These are phyloP conservation scores for Spisula solida DNA, from an alignment of 2,888 invertebrate genomes.

Conservation along the genomic window DNA sequence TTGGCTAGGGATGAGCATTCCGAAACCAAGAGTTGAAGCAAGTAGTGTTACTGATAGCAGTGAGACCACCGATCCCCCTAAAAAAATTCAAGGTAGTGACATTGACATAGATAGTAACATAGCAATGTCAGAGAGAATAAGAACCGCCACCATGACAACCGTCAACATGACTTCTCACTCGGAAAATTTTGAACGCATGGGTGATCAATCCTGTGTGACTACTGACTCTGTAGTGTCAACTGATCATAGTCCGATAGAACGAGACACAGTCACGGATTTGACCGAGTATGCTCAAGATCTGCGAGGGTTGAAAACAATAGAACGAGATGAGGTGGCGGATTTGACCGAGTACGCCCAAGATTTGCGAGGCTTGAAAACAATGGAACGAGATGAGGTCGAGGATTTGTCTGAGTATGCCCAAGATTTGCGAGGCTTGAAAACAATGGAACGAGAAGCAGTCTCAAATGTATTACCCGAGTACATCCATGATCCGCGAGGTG, in stretches of 20 bases:
- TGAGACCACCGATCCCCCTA: not conserved
- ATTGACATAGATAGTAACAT: not conserved
- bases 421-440: not conserved
- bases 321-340: not conserved
- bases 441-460: no score
- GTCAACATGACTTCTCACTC: not conserved
- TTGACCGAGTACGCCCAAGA: not conserved
- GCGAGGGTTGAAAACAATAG: not conserved
- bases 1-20: slow-evolving; percentile 57
- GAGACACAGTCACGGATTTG: not conserved
- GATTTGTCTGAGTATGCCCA: not conserved
- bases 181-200: no score
- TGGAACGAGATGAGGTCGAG: not conserved
- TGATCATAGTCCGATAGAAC: no score
- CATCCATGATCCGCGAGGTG: not conserved
- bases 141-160: not conserved
- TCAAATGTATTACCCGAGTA: no score
- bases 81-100: not conserved
- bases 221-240: no score
- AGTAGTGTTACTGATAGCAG: not conserved
- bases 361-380: not conserved
- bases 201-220: no score
- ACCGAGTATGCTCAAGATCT: not conserved
- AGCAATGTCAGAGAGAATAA: not conserved
- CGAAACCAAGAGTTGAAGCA: not conserved